These are phyloP conservation scores for Lasius fuliginosus DNA, from an alignment of 2,888 invertebrate species.

Conservation along the genomic window DNA sequence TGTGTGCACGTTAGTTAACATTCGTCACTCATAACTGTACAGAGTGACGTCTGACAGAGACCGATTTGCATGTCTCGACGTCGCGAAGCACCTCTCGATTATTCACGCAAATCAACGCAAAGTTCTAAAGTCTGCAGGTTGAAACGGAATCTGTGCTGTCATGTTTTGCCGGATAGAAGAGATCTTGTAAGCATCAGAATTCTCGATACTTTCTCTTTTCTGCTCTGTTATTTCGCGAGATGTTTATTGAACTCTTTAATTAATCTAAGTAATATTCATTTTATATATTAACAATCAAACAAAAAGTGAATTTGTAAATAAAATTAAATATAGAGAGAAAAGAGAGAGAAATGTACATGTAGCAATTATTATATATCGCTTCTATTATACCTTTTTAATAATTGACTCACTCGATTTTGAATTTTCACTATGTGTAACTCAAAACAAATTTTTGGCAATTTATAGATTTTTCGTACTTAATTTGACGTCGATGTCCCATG, in stretches of 20 bases:
- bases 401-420: neutral
- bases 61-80: neutral
- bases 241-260: neutral
- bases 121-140: constrained; percentile 21
- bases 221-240: neutral
- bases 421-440: constrained; percentile 11
- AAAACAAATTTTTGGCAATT: constrained; percentile 28
- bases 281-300: neutral
- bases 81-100: constrained; percentile 5
- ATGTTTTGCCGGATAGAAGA: constrained; percentile 11
- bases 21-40: constrained; percentile 64
- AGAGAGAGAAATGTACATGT: neutral
- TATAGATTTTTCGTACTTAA: constrained; percentile 61
- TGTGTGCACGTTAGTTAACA: constrained; percentile 76
- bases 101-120: neutral
- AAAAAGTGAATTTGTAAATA: neutral
- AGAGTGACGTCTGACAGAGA: constrained; percentile 39
- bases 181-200: constrained; percentile 27
- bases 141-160: neutral
- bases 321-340: neutral
- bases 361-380: neutral
- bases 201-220: neutral
- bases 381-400: neutral
- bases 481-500: constrained; percentile 28
- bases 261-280: neutral